phyloP scores from a whole-genome alignment of 2,113 vertebrate species.

The Pomatostomus ruficeps region DNA sequence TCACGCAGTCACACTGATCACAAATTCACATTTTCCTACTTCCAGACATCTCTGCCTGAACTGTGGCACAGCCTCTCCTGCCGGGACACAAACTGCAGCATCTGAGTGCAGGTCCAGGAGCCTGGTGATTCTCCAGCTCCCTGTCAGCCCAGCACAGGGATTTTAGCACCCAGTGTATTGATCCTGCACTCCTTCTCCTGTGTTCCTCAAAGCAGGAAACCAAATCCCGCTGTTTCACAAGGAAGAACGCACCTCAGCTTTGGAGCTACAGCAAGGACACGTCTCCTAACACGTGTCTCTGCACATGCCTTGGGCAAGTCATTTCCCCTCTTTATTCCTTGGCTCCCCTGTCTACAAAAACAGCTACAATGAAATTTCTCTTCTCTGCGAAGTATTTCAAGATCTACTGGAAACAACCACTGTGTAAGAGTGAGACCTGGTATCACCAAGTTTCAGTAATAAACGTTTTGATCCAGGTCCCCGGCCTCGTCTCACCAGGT shows the following conservation, averaged over 20 bases:
- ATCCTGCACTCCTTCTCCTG: background rate
- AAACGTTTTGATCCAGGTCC: background rate
- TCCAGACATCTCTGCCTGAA: background rate
- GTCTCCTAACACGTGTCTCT: background rate
- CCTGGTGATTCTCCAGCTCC: background rate
- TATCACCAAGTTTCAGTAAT: background rate
- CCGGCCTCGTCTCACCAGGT: background rate
- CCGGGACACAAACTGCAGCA: background rate
- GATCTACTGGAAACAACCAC: background rate
- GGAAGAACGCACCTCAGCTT: background rate
- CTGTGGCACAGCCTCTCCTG: background rate
- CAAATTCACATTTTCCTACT: rapidly evolving
- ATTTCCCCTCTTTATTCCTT: slow-evolving; percentile 21
- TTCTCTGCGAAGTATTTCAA: background rate
- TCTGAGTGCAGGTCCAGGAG: background rate
- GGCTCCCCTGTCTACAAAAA: background rate
- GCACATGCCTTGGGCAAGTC: slow-evolving; percentile 14
- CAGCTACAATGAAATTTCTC: background rate
- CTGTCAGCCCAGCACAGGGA: background rate
- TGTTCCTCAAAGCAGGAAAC: background rate
- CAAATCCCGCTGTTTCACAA: background rate
- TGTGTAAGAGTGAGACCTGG: background rate
- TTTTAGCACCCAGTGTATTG: background rate
- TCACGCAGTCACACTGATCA: background rate
- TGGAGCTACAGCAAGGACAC: background rate